These are phyloP conservation scores for Ciconia boyciana DNA, from an alignment of 2,113 vertebrate genomes.

Conservation along the genomic window DNA sequence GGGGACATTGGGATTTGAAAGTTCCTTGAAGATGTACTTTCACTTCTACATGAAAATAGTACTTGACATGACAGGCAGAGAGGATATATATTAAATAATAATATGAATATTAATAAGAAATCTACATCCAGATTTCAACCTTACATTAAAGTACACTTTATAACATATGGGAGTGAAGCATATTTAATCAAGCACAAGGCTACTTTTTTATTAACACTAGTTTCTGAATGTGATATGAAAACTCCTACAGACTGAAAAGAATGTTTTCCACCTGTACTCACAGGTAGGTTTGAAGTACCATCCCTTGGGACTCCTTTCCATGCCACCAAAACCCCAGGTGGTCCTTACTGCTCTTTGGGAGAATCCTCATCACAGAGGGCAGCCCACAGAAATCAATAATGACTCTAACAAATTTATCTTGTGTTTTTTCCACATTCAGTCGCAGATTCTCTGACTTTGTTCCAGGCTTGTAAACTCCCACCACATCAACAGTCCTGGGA, in stretches of 20 bases:
- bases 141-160: neutral
- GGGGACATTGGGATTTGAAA: neutral
- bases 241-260: neutral
- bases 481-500: neutral
- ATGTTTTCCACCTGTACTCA: neutral
- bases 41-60: neutral
- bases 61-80: neutral
- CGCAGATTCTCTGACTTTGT: neutral
- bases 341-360: neutral
- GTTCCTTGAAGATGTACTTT: neutral
- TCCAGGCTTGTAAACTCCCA: neutral
- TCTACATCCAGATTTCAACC: neutral
- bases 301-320: neutral
- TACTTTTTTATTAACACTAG: neutral
- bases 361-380: neutral
- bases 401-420: neutral
- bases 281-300: neutral
- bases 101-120: neutral
- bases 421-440: neutral
- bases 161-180: neutral
- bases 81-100: neutral
- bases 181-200: neutral
- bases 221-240: neutral
- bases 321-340: neutral
- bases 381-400: neutral